phyloP scores from a whole-genome alignment of 2,113 vertebrate genomes.

The Pogona vitticeps region DNA sequence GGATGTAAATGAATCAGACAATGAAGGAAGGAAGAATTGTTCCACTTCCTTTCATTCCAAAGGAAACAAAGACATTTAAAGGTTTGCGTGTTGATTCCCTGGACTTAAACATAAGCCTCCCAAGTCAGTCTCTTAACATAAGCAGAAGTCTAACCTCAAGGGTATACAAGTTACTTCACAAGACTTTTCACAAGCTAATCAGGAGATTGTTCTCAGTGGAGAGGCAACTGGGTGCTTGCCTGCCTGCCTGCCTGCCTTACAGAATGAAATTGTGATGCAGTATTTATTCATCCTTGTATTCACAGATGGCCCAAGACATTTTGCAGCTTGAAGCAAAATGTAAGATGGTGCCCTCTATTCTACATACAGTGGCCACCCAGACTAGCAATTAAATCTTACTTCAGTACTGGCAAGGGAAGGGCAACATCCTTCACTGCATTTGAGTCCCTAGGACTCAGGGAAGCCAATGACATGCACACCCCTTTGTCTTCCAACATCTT shows the following conservation, averaged over 20 bases:
- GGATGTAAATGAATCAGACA: slow-evolving; percentile 67
- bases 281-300: not conserved
- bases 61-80: slow-evolving; percentile 35
- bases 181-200: not conserved
- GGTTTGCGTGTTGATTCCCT: slow-evolving; percentile 43
- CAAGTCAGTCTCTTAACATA: slow-evolving; percentile 21
- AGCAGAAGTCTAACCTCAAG: slow-evolving; percentile 20
- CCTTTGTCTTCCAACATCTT: no score
- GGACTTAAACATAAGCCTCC: slow-evolving; percentile 24
- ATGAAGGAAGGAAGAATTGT: slow-evolving; percentile 52
- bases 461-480: no score
- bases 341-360: not conserved
- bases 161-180: slow-evolving; percentile 3
- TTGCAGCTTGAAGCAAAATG: not conserved
- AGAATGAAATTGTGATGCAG: not conserved
- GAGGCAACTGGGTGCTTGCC: not conserved
- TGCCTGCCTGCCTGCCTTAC: not conserved
- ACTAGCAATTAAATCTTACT: no score
- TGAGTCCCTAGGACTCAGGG: no score
- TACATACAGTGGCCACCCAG: no score
- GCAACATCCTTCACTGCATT: no score
- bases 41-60: slow-evolving; percentile 14
- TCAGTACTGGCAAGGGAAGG: no score
- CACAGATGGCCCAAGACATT: not conserved
- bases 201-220: not conserved